These are phyloP conservation scores for Stigmatopora nigra DNA, from an alignment of 2,113 vertebrate genomes.

Conservation along the genomic window DNA sequence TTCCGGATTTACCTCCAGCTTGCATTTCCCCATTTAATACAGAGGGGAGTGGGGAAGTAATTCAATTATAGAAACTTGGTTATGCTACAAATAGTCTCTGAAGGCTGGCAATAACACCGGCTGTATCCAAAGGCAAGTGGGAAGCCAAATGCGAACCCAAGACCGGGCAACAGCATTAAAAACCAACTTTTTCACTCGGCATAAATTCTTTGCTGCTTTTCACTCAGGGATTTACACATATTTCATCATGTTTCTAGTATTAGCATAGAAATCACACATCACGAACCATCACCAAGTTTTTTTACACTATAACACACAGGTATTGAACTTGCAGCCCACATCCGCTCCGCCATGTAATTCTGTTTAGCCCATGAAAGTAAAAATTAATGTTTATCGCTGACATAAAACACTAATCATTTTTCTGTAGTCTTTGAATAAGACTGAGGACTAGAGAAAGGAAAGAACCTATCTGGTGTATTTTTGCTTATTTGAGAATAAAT, in stretches of 20 bases:
- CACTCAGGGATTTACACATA: not conserved
- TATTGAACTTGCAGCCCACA: too few relatives aligned
- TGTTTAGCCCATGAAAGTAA: too few relatives aligned
- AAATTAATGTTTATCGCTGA: too few relatives aligned
- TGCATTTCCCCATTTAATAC: slow-evolving; percentile 45
- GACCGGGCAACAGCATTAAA: slow-evolving; percentile 32
- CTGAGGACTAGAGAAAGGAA: too few relatives aligned
- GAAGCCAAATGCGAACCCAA: slow-evolving; percentile 31
- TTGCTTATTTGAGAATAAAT: too few relatives aligned
- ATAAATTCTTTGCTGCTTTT: slow-evolving; percentile 1
- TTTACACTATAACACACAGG: too few relatives aligned
- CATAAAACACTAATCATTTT: too few relatives aligned
- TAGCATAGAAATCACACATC: not conserved
- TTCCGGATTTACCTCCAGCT: slow-evolving; percentile 55
- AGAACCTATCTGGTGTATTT: too few relatives aligned
- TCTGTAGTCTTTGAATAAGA: too few relatives aligned
- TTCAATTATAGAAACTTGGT: slow-evolving; percentile 63
- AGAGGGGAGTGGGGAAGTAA: slow-evolving; percentile 43
- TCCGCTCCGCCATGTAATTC: too few relatives aligned
- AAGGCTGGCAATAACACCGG: slow-evolving; percentile 52
- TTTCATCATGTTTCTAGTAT: not conserved
- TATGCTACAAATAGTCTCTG: slow-evolving; percentile 57
- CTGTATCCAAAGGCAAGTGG: slow-evolving; percentile 25
- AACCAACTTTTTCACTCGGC: slow-evolving; percentile 18
- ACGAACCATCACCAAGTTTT: not conserved